Conservation (phyloP, 2,113 vertebrate genomes). For the Oxyruncus cristatus region DNA sequence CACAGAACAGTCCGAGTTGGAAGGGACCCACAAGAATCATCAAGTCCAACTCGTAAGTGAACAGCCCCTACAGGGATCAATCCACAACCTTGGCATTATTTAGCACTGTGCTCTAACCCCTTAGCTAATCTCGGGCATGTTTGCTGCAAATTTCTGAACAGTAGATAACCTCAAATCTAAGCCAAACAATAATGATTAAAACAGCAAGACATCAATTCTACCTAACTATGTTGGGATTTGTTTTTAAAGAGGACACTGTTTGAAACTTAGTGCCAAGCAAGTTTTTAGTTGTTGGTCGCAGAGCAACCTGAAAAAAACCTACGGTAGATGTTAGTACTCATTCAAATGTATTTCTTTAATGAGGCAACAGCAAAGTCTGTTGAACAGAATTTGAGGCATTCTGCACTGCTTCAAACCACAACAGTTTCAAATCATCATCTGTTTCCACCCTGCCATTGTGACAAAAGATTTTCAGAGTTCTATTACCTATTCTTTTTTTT, state of each 20-base stretch:
- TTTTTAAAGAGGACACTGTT: background rate
- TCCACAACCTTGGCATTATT: background rate
- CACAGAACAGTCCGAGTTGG: background rate
- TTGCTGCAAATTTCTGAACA: background rate
- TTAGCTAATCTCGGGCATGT: background rate
- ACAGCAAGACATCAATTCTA: background rate
- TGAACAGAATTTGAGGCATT: background rate
- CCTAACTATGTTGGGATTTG: background rate
- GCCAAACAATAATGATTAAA: background rate
- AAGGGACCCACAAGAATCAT: background rate
- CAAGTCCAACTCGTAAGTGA: background rate
- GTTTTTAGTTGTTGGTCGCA: background rate
- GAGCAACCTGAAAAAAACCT: background rate
- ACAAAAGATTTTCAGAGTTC: background rate
- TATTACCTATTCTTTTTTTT: background rate
- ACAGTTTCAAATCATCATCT: background rate
- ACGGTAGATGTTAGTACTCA: background rate
- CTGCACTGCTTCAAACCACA: background rate
- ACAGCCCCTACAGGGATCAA: background rate
- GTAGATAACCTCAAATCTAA: background rate
- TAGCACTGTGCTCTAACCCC: background rate
- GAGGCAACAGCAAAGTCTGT: background rate
- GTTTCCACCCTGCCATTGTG: background rate
- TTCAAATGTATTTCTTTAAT: background rate
- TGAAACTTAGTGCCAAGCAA: background rate